A percentile compares a stretch with the other conserved stretches of the same genome.
Conservation (phyloP, 2,797 vertebrate species). For the Silurus aristotelis region DNA sequence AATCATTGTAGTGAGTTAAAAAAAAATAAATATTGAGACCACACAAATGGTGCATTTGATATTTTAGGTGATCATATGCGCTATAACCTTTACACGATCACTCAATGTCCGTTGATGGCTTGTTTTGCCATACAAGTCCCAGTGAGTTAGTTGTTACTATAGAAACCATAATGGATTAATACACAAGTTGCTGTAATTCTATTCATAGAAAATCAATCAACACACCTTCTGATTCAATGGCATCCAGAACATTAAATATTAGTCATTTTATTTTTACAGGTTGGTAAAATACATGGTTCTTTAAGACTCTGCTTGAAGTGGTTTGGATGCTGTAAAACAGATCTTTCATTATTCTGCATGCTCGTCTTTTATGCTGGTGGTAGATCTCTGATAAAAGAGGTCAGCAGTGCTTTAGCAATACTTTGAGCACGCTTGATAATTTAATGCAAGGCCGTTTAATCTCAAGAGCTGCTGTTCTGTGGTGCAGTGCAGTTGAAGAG, state of each 20-base stretch:
- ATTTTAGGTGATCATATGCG: neutral
- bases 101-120: no score
- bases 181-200: no score
- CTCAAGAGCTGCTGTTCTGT: neutral
- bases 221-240: neutral
- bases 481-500: neutral
- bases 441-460: neutral
- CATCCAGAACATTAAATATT: no score
- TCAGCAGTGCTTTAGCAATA: neutral
- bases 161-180: no score
- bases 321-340: neutral
- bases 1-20: constrained; percentile 21
- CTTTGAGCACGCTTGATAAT: neutral
- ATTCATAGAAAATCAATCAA: neutral
- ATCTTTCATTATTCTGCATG: constrained; percentile 6
- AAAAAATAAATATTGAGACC: neutral
- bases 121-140: neutral
- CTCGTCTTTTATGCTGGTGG: neutral
- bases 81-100: neutral
- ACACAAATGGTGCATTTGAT: neutral
- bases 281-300: neutral
- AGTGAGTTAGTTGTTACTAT: neutral
- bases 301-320: neutral
- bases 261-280: neutral
- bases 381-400: constrained; percentile 14